Base-by-base conservation (phyloP, 2,797 vertebrate species). In the Tapirus indicus region DNA sequence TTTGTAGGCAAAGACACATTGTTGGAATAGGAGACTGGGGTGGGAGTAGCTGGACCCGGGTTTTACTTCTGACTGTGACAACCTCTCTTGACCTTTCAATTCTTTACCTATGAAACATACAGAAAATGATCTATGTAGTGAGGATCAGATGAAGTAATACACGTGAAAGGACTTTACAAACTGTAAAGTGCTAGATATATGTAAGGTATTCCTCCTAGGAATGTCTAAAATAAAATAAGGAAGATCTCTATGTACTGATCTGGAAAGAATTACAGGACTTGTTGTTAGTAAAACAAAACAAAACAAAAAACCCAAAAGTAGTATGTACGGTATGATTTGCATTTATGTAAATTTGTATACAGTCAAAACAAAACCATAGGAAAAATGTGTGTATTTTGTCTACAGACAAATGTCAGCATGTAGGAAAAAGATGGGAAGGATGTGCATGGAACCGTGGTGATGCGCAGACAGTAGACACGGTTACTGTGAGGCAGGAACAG, bases 31-130 rank as follows among this genome's bases (percentile, higher is more conserved):
- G 38, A 11, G 35, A 44, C 2, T 27, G 75, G 8, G 25, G 12
- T 32, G 8, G 64, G 21, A 38, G 11, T 8, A 11, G 17, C 35
- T 68, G 58, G 38, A 54, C 12, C 16, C 68, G 77, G 69, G 10
- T 88, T 93, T 96, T 77, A 60, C 27, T 74, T 97, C 71, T 58
- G 77, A 88, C 1, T 88, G 78, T 35, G 72, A 71, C 44, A n/a
- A 74, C 29, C 29, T 82, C 13, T 84, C 11, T 52, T 94, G 60
- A 91, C 17, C 13, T n/a, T 80, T 18, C 21, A 12, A 58, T 82
- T 80, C 44, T 85, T 92, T 60, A 58, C 17, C 16, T 68, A 4
- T 60, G 29, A 58, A 79, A 86, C 12, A 68, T 66, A 27, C 13
- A 18, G 58, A 58, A 89, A 38, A 47, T 66, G 69, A 64, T 27